These are phyloP conservation scores for Operophtera brumata DNA, from an alignment of 2,888 invertebrate genomes.

Conservation along the genomic window DNA sequence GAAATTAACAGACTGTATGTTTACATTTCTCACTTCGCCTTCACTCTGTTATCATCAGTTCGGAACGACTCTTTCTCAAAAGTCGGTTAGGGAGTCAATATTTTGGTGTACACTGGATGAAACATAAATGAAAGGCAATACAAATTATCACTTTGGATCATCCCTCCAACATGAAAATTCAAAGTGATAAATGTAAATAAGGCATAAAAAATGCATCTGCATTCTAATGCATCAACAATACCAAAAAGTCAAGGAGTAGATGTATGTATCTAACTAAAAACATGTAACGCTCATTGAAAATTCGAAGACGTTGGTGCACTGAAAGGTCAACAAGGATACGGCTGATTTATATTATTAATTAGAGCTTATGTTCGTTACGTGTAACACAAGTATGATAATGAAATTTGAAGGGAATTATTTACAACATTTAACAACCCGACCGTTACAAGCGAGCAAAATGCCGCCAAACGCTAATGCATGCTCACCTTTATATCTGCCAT, in stretches of 20 bases:
- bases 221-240: too few relatives aligned
- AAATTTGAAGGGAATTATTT: not conserved
- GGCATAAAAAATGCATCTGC: not conserved
- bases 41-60: too few relatives aligned
- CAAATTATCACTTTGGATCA: too few relatives aligned
- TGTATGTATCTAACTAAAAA: too few relatives aligned
- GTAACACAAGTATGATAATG: not conserved
- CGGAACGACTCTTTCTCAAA: too few relatives aligned
- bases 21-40: too few relatives aligned
- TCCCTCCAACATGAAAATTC: too few relatives aligned
- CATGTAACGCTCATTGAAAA: not conserved
- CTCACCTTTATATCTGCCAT: conserved; percentile 81
- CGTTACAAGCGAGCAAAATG: conserved; percentile 71
- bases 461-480: conserved; percentile 61
- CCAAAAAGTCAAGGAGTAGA: not conserved
- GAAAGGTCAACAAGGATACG: conserved; percentile 4
- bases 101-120: too few relatives aligned
- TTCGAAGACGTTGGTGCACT: not conserved
- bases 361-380: not conserved
- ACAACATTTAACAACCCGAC: conserved; percentile 43
- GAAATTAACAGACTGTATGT: too few relatives aligned
- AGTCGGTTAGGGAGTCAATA: too few relatives aligned
- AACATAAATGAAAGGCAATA: too few relatives aligned
- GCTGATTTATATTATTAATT: not conserved
- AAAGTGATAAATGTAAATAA: too few relatives aligned